Evolutionary conservation across 2,797 vertebrate species (phyloP).

Genomic region (Ficedula albicollis): DNA sequence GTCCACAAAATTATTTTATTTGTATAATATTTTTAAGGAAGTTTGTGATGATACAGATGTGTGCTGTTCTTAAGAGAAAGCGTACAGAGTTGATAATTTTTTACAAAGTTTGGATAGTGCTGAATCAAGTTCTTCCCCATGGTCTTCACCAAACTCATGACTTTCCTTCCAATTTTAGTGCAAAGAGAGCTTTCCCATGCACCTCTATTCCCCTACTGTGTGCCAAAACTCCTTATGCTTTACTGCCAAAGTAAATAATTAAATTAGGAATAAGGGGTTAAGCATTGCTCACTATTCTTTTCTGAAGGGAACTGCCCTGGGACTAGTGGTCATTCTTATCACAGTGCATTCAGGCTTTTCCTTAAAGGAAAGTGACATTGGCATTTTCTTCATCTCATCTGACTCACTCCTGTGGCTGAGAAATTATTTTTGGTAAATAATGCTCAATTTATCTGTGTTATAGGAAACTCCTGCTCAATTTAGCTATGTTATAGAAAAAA

Average conservation of each 20-base stretch:
- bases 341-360: neutral
- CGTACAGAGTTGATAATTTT: neutral
- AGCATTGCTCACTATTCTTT: neutral
- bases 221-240: neutral
- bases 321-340: neutral
- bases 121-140: neutral
- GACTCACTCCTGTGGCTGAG: neutral
- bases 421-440: neutral
- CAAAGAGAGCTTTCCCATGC: neutral
- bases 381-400: neutral
- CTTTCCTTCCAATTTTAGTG: neutral
- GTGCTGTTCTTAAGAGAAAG: neutral
- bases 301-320: neutral
- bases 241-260: neutral
- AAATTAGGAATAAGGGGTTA: neutral
- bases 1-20: neutral
- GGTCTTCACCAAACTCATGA: neutral
- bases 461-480: neutral
- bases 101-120: neutral
- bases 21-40: neutral
- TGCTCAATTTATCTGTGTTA: neutral
- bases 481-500: neutral
- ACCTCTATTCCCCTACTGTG: neutral
- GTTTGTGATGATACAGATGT: neutral
- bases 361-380: neutral